Evolutionary conservation across 2,888 invertebrate species (phyloP), one percentile per base, ranked within the genome.

Genomic region (Oscheius sp.): DNA sequence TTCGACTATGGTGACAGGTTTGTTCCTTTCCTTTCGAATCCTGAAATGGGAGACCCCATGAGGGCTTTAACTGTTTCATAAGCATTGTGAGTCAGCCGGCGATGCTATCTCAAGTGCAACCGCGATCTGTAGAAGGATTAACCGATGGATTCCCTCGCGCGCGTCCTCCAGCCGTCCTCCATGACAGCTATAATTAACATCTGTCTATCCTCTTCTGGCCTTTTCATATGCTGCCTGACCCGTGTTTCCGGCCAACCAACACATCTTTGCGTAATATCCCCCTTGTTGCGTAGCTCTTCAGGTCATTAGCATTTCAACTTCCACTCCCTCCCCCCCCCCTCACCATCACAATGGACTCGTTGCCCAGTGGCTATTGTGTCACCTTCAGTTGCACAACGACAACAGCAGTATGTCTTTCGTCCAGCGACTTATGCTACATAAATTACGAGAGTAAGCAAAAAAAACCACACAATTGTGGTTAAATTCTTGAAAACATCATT

Each of bases 1-100:
- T 65, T 54, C 30, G 65, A 65, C 38, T 65, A 65, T 41, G 56
- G 65, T 8, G 65, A 65, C 32, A 65, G 65, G 65, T 65, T 22
- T 8, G 65, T 32, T 20, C 9, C 28, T n/a, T 9, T 38, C 38
- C 28, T 22, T 9, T 50, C 26, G 4, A n/a, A 20, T 12, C 30
- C 30, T 49, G n/a, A n/a, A n/a, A n/a, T n/a, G 3, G 6, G 32
- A 26, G 3, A 24, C 14, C 41, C 51, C 26, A 24, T 51, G n/a
- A 2, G 41, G 20, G 24, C 30, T 63, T 30, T 49, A 22, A 36
- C 66, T 66, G 30, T 59, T 59, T 59, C 59, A 59, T 59, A 59
- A 59, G 59, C 41, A 54, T 38, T 41, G 41, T 59, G 59, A 59
- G 26, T 59, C 59, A 59, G 26, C 59, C 59, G 59, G 59, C 59